Evolutionary conservation across 2,113 vertebrate species (phyloP).

Genomic region (Cyprinodon tularosa): DNA sequence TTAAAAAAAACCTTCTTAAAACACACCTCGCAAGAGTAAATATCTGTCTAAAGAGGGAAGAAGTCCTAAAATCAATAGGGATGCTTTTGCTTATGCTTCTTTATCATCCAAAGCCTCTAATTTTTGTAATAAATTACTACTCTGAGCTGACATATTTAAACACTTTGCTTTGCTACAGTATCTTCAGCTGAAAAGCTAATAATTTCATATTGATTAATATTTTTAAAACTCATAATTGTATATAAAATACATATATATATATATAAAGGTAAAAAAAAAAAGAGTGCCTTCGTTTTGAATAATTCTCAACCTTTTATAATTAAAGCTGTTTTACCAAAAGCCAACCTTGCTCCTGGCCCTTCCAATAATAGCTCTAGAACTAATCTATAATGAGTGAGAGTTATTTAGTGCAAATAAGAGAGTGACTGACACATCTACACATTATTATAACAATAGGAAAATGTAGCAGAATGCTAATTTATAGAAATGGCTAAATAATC

Average conservation of each 20-base stretch:
- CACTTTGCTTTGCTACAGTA: not conserved
- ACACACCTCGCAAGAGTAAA: not conserved
- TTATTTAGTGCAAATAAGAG: too few relatives aligned
- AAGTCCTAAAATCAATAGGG: not conserved
- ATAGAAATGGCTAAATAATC: too few relatives aligned
- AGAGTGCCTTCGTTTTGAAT: not conserved
- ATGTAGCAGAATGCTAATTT: too few relatives aligned
- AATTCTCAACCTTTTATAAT: too few relatives aligned
- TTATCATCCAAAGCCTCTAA: not conserved
- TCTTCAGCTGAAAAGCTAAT: not conserved
- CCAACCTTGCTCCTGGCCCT: too few relatives aligned
- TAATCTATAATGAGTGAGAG: too few relatives aligned
- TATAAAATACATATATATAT: not conserved
- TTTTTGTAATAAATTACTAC: not conserved
- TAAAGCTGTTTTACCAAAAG: too few relatives aligned
- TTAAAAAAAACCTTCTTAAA: not conserved
- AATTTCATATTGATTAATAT: not conserved
- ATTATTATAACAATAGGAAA: too few relatives aligned
- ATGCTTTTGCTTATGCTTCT: not conserved
- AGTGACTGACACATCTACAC: too few relatives aligned
- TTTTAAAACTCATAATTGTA: too few relatives aligned
- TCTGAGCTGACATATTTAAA: too few relatives aligned
- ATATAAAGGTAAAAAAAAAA: not conserved
- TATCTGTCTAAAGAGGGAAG: not conserved
- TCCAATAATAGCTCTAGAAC: too few relatives aligned